phyloP scores from a whole-genome alignment of 2,113 vertebrate species.

The Sterna hirundo region DNA sequence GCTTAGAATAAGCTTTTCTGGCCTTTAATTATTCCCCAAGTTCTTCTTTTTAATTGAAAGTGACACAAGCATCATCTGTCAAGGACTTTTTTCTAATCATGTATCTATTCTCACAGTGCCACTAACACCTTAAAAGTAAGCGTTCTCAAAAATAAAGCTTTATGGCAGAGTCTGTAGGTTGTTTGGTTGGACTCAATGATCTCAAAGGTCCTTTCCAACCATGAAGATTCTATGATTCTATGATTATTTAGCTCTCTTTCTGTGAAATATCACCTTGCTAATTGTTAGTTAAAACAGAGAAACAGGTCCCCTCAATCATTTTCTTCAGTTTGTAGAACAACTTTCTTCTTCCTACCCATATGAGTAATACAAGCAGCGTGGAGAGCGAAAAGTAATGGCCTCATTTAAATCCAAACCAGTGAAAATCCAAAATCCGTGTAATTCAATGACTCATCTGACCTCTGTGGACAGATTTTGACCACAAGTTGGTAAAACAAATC shows the following conservation, averaged over 20 bases:
- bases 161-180: no score
- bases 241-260: not conserved
- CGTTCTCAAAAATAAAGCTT: not conserved
- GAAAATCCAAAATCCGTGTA: not conserved
- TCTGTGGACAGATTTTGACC: not conserved
- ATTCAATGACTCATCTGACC: not conserved
- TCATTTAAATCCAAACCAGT: not conserved
- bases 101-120: not conserved
- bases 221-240: no score
- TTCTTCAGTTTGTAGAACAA: not conserved
- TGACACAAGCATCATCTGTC: not conserved
- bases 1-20: not conserved
- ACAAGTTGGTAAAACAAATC: not conserved
- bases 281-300: not conserved
- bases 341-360: not conserved
- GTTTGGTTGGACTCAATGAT: no score
- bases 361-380: rapidly evolving
- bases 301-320: not conserved
- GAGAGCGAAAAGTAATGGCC: not conserved
- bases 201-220: no score
- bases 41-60: not conserved
- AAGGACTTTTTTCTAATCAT: not conserved
- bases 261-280: not conserved
- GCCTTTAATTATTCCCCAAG: not conserved
- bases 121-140: not conserved